Evolutionary conservation across 1,140 invertebrate genomes (phyloP).

Genomic region (Brachionus angularis): DNA sequence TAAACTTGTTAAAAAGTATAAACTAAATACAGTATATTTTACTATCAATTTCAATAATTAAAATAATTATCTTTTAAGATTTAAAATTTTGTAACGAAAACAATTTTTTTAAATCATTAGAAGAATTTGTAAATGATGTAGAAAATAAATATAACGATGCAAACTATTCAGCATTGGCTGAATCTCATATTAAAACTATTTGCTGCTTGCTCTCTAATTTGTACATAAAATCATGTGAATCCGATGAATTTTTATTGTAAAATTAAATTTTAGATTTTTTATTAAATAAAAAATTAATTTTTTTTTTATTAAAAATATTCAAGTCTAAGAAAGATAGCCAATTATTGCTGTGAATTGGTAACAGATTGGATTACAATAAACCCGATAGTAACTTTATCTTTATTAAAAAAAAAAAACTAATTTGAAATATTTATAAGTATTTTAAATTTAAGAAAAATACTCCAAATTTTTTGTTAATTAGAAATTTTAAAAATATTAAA

Average conservation of each 20-base stretch:
- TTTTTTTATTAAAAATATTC: background rate
- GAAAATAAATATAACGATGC: too few species aligned
- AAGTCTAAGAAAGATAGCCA: background rate
- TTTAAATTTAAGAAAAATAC: slow-evolving; percentile 8
- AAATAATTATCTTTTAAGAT: slow-evolving; percentile 21
- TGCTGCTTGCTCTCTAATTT: too few species aligned
- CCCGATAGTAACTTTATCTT: slow-evolving; percentile 1
- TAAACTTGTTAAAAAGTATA: background rate
- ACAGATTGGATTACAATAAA: background rate
- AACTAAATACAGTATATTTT: background rate
- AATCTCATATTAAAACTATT: too few species aligned
- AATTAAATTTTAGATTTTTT: background rate
- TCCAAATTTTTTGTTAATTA: background rate
- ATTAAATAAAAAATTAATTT: background rate
- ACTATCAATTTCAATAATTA: background rate
- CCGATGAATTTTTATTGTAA: too few species aligned
- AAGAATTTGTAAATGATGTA: too few species aligned
- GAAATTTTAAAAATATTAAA: slow-evolving; percentile 31
- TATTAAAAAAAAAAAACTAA: background rate
- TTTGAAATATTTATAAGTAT: background rate
- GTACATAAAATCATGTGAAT: too few species aligned
- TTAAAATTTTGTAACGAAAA: too few species aligned
- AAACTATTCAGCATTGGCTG: too few species aligned
- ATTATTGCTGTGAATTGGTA: background rate
- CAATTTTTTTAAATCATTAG: too few species aligned